These are phyloP conservation scores for Nematopogon swammerdamellus DNA, from an alignment of 2,888 invertebrate species.

Conservation along the genomic window DNA sequence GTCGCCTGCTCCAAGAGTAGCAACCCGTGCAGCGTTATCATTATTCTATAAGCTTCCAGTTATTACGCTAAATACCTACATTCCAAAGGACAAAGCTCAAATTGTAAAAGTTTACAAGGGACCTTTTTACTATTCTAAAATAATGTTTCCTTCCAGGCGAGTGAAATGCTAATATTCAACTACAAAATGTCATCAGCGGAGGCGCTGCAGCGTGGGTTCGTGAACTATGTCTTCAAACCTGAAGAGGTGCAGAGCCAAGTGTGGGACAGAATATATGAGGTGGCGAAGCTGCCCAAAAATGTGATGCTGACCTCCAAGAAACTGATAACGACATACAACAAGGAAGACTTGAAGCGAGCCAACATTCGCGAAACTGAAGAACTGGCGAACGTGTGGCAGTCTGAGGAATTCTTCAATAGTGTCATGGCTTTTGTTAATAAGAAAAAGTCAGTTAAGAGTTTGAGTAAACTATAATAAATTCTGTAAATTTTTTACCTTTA, in stretches of 20 bases:
- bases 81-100: too few species aligned
- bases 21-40: too few species aligned
- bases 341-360: constrained; percentile 59
- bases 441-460: constrained; percentile 12
- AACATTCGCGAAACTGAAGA: constrained; percentile 67
- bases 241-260: constrained; percentile 57
- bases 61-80: not conserved
- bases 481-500: too few species aligned
- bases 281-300: constrained; percentile 48
- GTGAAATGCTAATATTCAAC: constrained; percentile 64
- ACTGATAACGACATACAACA: constrained; percentile 60
- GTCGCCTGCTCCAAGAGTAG: too few species aligned
- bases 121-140: not conserved
- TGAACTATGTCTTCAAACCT: constrained; percentile 73
- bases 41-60: not conserved
- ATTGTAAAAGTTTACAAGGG: not conserved
- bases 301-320: constrained; percentile 69
- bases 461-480: not conserved
- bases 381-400: constrained; percentile 60
- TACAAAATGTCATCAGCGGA: constrained; percentile 76
- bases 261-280: constrained; percentile 54
- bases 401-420: constrained; percentile 56
- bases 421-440: constrained; percentile 5
- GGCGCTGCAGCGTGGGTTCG: constrained; percentile 73
- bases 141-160: constrained; percentile 31